Conservation (phyloP, 1,140 invertebrate species). For the Drosophila azteca region DNA sequence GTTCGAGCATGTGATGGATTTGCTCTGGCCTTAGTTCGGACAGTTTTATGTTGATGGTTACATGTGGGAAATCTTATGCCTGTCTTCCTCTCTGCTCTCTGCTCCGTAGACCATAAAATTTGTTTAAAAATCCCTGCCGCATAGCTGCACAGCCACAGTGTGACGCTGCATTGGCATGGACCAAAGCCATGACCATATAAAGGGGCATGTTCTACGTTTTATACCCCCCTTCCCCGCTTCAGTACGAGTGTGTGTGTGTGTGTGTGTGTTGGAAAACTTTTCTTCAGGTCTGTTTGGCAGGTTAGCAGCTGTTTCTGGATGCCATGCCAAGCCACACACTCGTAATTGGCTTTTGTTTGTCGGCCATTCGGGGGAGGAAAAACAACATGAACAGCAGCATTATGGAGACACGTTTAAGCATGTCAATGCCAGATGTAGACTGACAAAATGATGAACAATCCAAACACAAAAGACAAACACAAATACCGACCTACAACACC, state of each 20-base stretch:
- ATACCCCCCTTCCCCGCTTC: not conserved
- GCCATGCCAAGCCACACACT: conserved; percentile 18
- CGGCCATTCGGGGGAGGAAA: not conserved
- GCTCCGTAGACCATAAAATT: conserved; percentile 3
- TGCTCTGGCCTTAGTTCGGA: conserved; percentile 10
- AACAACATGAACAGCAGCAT: conserved; percentile 25
- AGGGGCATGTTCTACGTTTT: not conserved
- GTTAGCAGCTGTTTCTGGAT: conserved; percentile 28
- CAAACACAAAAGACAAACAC: conserved; percentile 21
- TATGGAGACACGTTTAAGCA: conserved; percentile 57
- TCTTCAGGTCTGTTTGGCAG: conserved; percentile 25
- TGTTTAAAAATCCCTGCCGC: conserved; percentile 18
- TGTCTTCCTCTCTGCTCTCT: not conserved
- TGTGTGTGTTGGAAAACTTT: conserved; percentile 37
- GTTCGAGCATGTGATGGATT: conserved; percentile 17
- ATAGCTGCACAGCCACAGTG: conserved; percentile 9
- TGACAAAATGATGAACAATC: conserved; percentile 69
- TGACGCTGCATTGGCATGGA: conserved; percentile 21
- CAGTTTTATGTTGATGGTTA: conserved; percentile 29
- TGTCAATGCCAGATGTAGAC: conserved; percentile 56
- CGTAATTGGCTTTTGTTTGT: conserved; percentile 53
- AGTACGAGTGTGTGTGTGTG: conserved; percentile 44
- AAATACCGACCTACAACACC: conserved; percentile 9
- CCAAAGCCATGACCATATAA: conserved; percentile 13
- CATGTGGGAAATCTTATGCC: not conserved